Conservation (phyloP, 2,797 vertebrate genomes). For the Hydrophis major region DNA sequence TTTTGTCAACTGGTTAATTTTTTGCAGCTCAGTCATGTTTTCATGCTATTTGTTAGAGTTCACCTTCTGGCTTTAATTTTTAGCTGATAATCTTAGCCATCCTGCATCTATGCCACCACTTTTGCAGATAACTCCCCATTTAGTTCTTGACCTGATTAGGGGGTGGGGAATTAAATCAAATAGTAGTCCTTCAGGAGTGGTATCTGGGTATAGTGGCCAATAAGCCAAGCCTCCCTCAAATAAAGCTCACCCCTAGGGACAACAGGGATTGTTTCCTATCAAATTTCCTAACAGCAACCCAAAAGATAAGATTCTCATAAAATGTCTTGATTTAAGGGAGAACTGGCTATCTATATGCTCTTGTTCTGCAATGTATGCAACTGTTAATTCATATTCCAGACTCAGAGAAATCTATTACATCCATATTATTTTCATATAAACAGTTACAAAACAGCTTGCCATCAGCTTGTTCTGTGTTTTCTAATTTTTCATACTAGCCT, state of each 20-base stretch:
- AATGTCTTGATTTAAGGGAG: not conserved
- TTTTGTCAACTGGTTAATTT: not conserved
- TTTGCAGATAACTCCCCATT: not conserved
- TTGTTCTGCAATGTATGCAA: not conserved
- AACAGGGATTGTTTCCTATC: not conserved
- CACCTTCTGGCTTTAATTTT: not conserved
- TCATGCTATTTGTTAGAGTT: not conserved
- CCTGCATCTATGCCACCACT: not conserved
- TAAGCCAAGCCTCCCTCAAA: not conserved
- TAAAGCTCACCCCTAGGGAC: not conserved
- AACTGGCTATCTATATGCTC: not conserved
- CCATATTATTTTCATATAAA: not conserved
- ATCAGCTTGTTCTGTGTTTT: not conserved
- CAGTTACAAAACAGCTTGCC: not conserved
- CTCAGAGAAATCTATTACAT: not conserved
- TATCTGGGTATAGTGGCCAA: not conserved
- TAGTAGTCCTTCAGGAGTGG: not conserved
- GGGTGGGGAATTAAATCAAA: not conserved
- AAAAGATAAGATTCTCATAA: not conserved
- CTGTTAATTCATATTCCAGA: not conserved
- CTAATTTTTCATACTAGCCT: not conserved
- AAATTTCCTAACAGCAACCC: not conserved
- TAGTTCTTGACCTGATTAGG: not conserved
- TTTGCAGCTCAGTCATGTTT: not conserved
- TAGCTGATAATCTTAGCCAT: not conserved